Evolutionary conservation across 1,140 invertebrate genomes (phyloP), one percentile per base, ranked within the genome.

Genomic region (Zaprionus ghesquierei): DNA sequence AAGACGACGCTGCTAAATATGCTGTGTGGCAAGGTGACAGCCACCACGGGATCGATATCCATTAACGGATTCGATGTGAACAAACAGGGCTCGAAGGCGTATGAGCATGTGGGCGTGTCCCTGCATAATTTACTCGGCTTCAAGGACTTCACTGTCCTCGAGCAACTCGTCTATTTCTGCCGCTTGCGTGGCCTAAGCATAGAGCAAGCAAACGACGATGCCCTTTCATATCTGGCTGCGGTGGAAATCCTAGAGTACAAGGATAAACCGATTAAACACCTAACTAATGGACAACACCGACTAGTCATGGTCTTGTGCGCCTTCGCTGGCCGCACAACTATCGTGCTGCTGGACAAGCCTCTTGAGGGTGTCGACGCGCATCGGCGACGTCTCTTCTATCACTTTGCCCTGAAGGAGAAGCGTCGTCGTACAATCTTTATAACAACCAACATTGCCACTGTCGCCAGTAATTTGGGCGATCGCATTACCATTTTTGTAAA

Each of bases 391-490:
- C 38, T 81, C 27, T 73, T 86, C 25, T 73, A 64, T 22, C 22
- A 29, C 8, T 86, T 86, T 33, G 22, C 64, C 0, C 27, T 54
- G 9, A 15, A 25, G 0, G 64, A 81, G 22, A 64, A 54, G 31
- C 9, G 15, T 1, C 41, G 41, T 5, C 71, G 82, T 2, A 62
- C 70, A 0, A 79, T 86, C 2, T 51, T 86, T 5, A n/a, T 81
- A 1, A 70, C 78, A 2, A 68, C 81, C 0, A 81, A 81, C 15
- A 44, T 49, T 1, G 41, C 82, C 0, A 56, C 54, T 20, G 50
- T 79, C 5, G 82, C 82, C 0, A 72, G 61, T n/a, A 55, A 27
- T n/a, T 15, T 86, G n/a, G 82, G 46, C 4, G 75, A 86, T 44
- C 75, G 75, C 1, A 61, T 86, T 18, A 69, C 51, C 2, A 58